Evolutionary conservation across 2,113 vertebrate genomes (phyloP).

Genomic region (Passer montanus): DNA sequence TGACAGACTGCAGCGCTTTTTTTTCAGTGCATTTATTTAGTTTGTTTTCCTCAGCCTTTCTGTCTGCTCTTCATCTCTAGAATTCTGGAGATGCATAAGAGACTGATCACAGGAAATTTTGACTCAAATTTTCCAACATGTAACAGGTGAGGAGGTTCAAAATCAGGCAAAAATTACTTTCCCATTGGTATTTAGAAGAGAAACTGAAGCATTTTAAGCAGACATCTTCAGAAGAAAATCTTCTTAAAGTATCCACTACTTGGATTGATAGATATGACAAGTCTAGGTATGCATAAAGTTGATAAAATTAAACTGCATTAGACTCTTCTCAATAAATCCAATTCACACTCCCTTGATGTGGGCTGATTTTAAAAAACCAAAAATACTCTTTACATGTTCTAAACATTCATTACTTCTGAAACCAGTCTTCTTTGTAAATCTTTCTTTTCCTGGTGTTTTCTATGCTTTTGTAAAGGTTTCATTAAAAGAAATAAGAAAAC

Average conservation of each 20-base stretch:
- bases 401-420: not conserved
- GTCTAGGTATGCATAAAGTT: not conserved
- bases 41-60: not conserved
- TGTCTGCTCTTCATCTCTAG: not conserved
- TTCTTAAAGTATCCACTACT: not conserved
- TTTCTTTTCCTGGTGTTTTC: not conserved
- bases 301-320: not conserved
- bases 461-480: not conserved
- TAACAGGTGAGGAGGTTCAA: not conserved
- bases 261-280: not conserved
- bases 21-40: not conserved
- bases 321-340: not conserved
- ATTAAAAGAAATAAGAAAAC: slow-evolving; percentile 54
- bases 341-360: not conserved
- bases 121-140: not conserved
- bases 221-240: not conserved
- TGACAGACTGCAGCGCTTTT: not conserved
- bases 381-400: not conserved
- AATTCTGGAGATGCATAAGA: not conserved
- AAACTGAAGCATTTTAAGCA: not conserved
- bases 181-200: not conserved
- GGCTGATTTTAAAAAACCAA: not conserved
- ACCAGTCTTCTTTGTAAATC: not conserved
- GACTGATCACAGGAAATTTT: not conserved
- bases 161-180: not conserved